Conservation (phyloP, 1,140 invertebrate genomes). For the Coelopa frigida region DNA sequence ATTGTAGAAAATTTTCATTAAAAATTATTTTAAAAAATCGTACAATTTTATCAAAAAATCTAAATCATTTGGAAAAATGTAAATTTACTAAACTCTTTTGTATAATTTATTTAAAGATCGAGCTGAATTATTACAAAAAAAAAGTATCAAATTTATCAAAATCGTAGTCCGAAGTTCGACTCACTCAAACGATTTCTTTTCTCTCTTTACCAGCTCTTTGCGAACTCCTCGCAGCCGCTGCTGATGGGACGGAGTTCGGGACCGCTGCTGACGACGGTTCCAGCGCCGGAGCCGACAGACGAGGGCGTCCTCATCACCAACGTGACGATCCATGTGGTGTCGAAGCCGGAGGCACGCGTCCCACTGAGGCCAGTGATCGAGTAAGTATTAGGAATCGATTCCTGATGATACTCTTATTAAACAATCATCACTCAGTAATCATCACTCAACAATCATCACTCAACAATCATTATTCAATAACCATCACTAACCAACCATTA, state of each 20-base stretch:
- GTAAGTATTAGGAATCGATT: slow-evolving; percentile 46
- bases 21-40: too few relatives aligned
- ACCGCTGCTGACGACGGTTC: slow-evolving; percentile 21
- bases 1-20: too few relatives aligned
- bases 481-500: neutral
- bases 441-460: neutral
- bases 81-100: too few relatives aligned
- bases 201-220: slow-evolving; percentile 23
- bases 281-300: slow-evolving; percentile 31
- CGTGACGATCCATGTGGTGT: slow-evolving; percentile 74
- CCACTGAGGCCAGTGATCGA: slow-evolving; percentile 53
- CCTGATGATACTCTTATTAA: neutral
- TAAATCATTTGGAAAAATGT: too few relatives aligned
- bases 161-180: neutral
- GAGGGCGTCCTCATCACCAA: slow-evolving; percentile 67
- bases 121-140: neutral
- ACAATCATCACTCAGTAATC: neutral
- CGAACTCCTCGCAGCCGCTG: slow-evolving; percentile 27
- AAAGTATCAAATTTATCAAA: neutral
- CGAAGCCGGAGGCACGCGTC: slow-evolving; percentile 60
- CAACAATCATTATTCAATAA: neutral
- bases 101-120: too few relatives aligned
- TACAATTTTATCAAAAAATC: too few relatives aligned
- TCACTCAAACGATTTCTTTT: too few relatives aligned
- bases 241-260: slow-evolving; percentile 25